These are phyloP conservation scores for honey bee (Apis mellifera) DNA, from an alignment of 1,140 invertebrate species.

Conservation along the genomic window Amel_HAv3.1 CM009931.2:1243501-1244000, in stretches of 20 bases:
- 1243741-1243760: constrained; percentile 51
- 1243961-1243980: too few relatives aligned
- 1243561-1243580: not conserved
- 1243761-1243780: constrained; percentile 27
- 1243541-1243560: too few relatives aligned
- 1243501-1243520: too few relatives aligned
- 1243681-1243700: constrained; percentile 18
- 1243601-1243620: not conserved
- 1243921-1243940: not conserved
- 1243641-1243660: not conserved
- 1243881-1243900: constrained; percentile 31
- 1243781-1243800: constrained; percentile 43
- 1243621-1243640: not conserved
- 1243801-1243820: constrained; percentile 25
- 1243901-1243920: not conserved
- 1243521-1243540: too few relatives aligned
- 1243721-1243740: constrained; percentile 40
- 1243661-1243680: constrained; percentile 2
- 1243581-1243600: not conserved
- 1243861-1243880: constrained; percentile 41
- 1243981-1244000: too few relatives aligned
- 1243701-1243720: not conserved
- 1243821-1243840: constrained; percentile 28
- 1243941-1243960: not conserved
- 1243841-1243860: constrained; percentile 31